phyloP scores from a whole-genome alignment of 2,888 invertebrate genomes.

The Fragum sueziense region DNA sequence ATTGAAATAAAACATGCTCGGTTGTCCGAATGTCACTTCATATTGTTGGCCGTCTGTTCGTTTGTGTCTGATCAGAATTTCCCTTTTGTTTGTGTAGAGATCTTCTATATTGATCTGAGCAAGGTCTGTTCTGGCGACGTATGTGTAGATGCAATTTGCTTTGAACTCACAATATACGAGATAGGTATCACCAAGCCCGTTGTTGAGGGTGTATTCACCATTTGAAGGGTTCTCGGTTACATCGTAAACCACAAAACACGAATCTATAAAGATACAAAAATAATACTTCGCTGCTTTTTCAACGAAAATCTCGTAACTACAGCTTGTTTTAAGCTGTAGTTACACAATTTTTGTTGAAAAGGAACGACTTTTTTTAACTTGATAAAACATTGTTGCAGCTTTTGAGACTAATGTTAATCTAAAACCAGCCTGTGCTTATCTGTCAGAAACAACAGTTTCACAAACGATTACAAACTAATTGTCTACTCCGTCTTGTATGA shows the following conservation, averaged over 20 bases:
- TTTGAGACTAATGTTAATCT: no score
- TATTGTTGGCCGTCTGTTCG: neutral
- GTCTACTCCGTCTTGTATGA: no score
- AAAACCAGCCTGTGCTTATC: no score
- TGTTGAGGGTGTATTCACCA: neutral
- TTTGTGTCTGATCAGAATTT: neutral
- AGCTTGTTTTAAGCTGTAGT: no score
- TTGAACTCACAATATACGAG: neutral
- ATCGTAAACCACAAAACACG: neutral
- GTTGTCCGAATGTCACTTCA: neutral
- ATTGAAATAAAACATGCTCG: neutral
- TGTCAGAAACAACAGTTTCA: no score
- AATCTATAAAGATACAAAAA: no score
- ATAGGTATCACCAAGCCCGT: neutral
- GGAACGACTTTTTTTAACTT: no score
- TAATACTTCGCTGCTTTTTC: no score
- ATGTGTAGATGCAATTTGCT: neutral
- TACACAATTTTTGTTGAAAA: no score
- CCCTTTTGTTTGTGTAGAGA: neutral
- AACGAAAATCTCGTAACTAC: no score
- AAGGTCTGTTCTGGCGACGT: neutral
- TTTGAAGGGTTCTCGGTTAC: neutral
- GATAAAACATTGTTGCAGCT: no score
- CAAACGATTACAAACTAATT: no score
- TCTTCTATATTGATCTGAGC: neutral